Conservation (phyloP, 2,797 vertebrate genomes). For the Sebastes hubbsi region DNA sequence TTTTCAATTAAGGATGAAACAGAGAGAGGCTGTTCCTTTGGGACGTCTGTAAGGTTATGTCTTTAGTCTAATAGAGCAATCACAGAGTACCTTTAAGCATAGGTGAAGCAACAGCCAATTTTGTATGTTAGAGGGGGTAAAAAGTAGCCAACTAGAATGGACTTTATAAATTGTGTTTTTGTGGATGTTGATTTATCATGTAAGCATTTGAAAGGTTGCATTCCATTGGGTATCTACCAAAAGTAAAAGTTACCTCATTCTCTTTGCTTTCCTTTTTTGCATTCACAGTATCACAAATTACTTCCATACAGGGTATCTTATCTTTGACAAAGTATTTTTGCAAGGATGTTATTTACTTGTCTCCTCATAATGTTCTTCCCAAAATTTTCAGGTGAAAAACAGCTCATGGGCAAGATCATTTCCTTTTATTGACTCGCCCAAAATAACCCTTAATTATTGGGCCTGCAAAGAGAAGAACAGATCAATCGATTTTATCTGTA, state of each 20-base stretch:
- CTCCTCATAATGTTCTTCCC: neutral
- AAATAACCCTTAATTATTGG: constrained; percentile 35
- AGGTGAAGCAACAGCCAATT: neutral
- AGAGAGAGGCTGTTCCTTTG: neutral
- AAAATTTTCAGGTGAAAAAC: neutral
- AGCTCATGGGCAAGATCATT: neutral
- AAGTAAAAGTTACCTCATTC: neutral
- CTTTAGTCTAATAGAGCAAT: constrained; percentile 20
- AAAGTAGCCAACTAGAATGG: neutral
- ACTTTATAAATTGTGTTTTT: neutral
- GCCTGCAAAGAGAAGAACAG: neutral
- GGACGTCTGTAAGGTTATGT: constrained; percentile 6
- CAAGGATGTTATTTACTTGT: neutral
- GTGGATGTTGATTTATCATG: neutral
- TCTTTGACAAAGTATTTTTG: neutral
- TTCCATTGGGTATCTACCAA: neutral
- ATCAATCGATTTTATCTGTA: neutral
- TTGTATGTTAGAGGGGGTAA: neutral
- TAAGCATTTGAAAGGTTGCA: neutral
- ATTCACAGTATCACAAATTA: neutral
- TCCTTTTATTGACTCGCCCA: constrained; percentile 7
- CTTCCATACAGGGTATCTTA: neutral
- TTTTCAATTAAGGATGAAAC: constrained; percentile 28
- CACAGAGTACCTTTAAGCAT: neutral
- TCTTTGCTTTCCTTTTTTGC: neutral